Evolutionary conservation across 2,113 vertebrate genomes (phyloP), one percentile per base, ranked within the genome.

Genomic region (Benitochromis conjunctus): DNA sequence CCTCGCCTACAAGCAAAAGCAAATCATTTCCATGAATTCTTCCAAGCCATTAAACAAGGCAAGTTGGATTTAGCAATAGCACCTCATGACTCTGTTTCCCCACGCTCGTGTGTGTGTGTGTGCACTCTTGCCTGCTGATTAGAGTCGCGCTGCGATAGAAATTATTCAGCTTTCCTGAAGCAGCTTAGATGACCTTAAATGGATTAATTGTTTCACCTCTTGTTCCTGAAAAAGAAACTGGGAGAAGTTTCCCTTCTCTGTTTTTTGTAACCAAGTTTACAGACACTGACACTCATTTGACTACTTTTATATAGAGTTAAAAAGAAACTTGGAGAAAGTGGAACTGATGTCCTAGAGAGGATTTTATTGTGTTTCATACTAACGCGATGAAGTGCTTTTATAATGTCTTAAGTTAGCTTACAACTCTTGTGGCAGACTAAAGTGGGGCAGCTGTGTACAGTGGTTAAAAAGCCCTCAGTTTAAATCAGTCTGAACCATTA

Each of bases 21-120:
- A 85, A 89, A 83, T 87, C 38, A 84, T 88, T 87, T 89, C 86
- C 87, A 85, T 85, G 78, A 79, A 87, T 91, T 89, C 79, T 92
- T 74, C 88, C 41, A 5, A 60, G 14, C 53, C 62, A 81, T 92
- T 86, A 85, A 91, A 87, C 85, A 88, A 79, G 60, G 53, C 69
- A 78, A 38, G 21, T 43, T 88, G 86, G 19, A 74, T 89, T 90
- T 69, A 64, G 31, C 76, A 29, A 5, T 34, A 79, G 19, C 64
- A 43, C 38, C 56, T 85, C 81, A 24, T 7, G 26, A 77, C 58
- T 34, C 36, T 74, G 56, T 5, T 18, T 76, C 19, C 13, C 12
- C 74, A 6, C 10, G n/a, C 9, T 1, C 10, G 64, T 69, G 64
- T 69, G 64, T 0, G 38, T 18, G 66, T 21, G 41, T 66, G 5